Evolutionary conservation across 2,113 vertebrate species (phyloP).

Genomic region (Catagonus wagneri): DNA sequence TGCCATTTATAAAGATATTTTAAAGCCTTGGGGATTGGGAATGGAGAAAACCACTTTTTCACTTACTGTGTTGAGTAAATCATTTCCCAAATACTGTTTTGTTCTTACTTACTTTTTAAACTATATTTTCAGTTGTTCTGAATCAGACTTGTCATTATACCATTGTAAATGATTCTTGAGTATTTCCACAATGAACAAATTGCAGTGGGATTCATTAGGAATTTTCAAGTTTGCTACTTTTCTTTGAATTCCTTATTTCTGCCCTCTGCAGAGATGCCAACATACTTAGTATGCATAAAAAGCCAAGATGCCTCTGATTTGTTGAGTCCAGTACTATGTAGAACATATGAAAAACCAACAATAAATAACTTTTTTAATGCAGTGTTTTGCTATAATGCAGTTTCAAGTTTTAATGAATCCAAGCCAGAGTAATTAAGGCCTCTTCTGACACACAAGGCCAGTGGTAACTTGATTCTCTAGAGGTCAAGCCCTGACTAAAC

Average conservation of each 20-base stretch:
- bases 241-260: not conserved
- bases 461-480: not conserved
- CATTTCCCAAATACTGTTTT: not conserved
- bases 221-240: not conserved
- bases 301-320: not conserved
- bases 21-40: not conserved
- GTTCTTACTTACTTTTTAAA: not conserved
- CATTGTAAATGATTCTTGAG: not conserved
- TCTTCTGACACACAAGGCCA: not conserved
- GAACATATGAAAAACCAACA: not conserved
- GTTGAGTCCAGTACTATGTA: not conserved
- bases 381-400: not conserved
- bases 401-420: not conserved
- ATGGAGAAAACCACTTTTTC: not conserved
- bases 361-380: not conserved
- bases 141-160: constrained; percentile 13
- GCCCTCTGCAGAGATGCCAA: not conserved
- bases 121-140: not conserved
- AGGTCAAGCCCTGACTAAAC: not conserved
- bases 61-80: not conserved
- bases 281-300: not conserved
- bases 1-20: constrained; percentile 4
- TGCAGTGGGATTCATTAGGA: not conserved
- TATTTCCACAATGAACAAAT: not conserved
- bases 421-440: not conserved